Conservation (phyloP, 2,888 invertebrate genomes). For the Mimachlamys varia region DNA sequence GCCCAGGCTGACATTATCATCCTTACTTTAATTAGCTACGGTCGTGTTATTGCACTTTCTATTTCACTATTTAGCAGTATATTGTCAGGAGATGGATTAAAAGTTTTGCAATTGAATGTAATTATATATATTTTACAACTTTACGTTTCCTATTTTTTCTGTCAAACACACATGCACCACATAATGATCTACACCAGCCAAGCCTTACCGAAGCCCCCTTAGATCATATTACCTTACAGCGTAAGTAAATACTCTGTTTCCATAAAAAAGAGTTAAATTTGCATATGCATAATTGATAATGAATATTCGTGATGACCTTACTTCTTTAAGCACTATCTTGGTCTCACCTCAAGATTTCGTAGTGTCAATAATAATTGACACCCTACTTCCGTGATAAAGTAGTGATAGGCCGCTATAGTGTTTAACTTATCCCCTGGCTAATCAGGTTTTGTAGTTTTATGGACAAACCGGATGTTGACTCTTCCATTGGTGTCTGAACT, state of each 20-base stretch:
- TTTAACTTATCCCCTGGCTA: background rate
- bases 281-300: conserved; percentile 19
- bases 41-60: no score
- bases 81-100: no score
- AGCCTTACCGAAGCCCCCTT: background rate
- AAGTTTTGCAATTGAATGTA: no score
- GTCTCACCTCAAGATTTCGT: background rate
- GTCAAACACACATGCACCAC: no score
- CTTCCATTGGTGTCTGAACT: background rate
- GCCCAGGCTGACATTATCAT: no score
- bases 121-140: no score
- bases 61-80: no score
- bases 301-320: background rate
- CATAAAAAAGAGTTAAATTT: background rate
- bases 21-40: no score
- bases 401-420: background rate
- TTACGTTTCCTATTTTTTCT: no score
- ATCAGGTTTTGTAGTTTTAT: background rate
- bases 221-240: background rate
- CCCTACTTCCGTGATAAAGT: conserved; percentile 23
- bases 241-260: background rate
- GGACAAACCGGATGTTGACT: conserved; percentile 12
- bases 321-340: background rate
- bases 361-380: conserved; percentile 1
- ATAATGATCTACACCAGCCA: no score